phyloP scores from a whole-genome alignment of 2,113 vertebrate species.

The Spilogale gracilis region DNA sequence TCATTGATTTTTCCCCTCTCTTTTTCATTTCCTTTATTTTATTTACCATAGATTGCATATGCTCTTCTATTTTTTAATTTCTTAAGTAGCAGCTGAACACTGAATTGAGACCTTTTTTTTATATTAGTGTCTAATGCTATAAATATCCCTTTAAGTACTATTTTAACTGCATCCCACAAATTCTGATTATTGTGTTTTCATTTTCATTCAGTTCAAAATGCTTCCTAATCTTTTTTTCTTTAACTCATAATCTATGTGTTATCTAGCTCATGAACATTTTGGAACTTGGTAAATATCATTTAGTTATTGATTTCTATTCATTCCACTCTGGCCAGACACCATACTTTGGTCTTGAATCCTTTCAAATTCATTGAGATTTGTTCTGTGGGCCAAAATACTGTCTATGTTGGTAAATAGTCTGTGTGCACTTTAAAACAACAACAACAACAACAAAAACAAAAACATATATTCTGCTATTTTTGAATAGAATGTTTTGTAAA shows the following conservation, averaged over 20 bases:
- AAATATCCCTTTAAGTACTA: neutral
- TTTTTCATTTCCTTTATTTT: neutral
- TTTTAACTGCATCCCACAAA: neutral
- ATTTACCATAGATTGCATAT: neutral
- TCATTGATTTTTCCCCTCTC: neutral
- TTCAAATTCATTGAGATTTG: neutral
- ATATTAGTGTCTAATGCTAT: neutral
- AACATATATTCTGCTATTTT: neutral
- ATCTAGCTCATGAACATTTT: neutral
- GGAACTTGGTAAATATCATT: neutral
- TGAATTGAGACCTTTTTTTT: neutral
- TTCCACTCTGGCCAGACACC: neutral
- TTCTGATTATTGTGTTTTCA: neutral
- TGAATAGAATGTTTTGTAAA: neutral
- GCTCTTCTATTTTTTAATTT: neutral
- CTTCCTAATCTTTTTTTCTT: neutral
- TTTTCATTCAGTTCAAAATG: neutral
- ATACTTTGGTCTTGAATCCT: neutral
- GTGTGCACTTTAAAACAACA: neutral
- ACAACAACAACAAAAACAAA: neutral
- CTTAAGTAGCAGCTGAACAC: neutral
- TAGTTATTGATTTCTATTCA: neutral
- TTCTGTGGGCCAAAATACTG: neutral
- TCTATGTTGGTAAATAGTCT: neutral
- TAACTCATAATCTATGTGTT: neutral